Conservation (phyloP, 2,797 vertebrate genomes). For the Nannoperca australis region DNA sequence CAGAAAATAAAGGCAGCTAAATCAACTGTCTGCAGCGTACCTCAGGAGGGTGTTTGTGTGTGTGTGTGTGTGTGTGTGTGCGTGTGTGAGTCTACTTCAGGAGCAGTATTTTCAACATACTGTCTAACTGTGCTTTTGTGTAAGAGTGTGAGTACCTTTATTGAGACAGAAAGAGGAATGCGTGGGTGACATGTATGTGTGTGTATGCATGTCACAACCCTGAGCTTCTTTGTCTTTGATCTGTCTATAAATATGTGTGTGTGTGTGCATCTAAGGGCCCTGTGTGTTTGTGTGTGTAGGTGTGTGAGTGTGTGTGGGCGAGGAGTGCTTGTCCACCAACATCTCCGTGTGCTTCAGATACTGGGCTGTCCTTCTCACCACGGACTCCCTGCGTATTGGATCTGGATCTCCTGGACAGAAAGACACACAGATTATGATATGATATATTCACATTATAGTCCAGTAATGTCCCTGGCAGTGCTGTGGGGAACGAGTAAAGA, state of each 20-base stretch:
- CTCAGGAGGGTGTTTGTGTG: slow-evolving; percentile 10
- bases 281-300: slow-evolving; percentile 45
- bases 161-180: background rate
- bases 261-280: slow-evolving; percentile 35
- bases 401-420: slow-evolving; percentile 85
- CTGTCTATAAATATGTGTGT: slow-evolving; percentile 10
- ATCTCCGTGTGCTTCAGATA: slow-evolving; percentile 89
- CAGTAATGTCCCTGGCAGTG: background rate
- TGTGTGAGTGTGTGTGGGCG: slow-evolving; percentile 70
- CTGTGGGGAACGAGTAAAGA: background rate
- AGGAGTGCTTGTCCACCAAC: slow-evolving; percentile 80
- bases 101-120: background rate
- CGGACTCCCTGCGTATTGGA: slow-evolving; percentile 84
- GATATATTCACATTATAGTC: background rate
- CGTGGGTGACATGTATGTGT: background rate
- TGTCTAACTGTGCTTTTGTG: background rate
- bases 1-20: slow-evolving; percentile 33
- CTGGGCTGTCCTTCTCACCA: slow-evolving; percentile 88
- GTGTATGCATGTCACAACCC: slow-evolving; percentile 23
- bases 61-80: slow-evolving; percentile 2
- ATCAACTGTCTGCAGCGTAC: slow-evolving; percentile 32
- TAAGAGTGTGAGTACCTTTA: background rate
- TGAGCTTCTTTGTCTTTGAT: slow-evolving; percentile 50
- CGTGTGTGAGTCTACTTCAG: too few species aligned
- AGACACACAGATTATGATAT: background rate